These are phyloP conservation scores for Margaritifera margaritifera DNA, from an alignment of 2,888 invertebrate species.

Conservation along the genomic window DNA sequence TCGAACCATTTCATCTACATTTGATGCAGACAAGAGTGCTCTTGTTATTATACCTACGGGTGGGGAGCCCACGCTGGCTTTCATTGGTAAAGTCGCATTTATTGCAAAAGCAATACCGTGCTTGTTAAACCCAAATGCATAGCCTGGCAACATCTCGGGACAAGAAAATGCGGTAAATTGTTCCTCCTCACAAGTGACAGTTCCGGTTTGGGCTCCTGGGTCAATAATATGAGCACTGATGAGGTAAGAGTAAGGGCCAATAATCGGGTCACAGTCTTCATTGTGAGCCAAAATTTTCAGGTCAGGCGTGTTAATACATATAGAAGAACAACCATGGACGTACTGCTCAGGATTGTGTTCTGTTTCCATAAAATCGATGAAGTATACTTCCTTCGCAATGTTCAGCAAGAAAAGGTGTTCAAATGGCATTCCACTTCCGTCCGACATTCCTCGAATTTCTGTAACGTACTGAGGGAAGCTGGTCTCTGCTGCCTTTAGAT, in stretches of 20 bases:
- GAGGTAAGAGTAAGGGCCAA: slow-evolving; percentile 30
- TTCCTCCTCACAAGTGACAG: slow-evolving; percentile 5
- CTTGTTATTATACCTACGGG: not conserved
- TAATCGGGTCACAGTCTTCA: slow-evolving; percentile 36
- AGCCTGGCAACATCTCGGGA: slow-evolving; percentile 17
- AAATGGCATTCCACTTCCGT: slow-evolving; percentile 34
- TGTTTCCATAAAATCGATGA: not conserved
- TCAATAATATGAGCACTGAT: slow-evolving; percentile 24
- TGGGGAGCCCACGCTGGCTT: no score
- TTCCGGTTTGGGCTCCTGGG: not conserved
- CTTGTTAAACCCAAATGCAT: slow-evolving; percentile 15
- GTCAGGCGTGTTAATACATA: slow-evolving; percentile 27
- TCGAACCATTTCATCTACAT: not conserved
- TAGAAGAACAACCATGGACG: slow-evolving; percentile 30
- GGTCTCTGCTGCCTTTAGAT: slow-evolving; percentile 16
- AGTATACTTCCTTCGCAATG: slow-evolving; percentile 26
- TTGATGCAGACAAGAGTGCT: not conserved
- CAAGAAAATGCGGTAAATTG: slow-evolving; percentile 34
- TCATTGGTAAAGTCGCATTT: not conserved
- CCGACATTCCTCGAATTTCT: slow-evolving; percentile 36
- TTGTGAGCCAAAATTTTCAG: slow-evolving; percentile 16
- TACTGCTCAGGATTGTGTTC: slow-evolving; percentile 3
- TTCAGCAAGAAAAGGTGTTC: slow-evolving; percentile 33
- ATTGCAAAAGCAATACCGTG: not conserved
- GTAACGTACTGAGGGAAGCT: slow-evolving; percentile 31